phyloP scores from a whole-genome alignment of 2,797 vertebrate species.

The Oophaga sylvatica region DNA sequence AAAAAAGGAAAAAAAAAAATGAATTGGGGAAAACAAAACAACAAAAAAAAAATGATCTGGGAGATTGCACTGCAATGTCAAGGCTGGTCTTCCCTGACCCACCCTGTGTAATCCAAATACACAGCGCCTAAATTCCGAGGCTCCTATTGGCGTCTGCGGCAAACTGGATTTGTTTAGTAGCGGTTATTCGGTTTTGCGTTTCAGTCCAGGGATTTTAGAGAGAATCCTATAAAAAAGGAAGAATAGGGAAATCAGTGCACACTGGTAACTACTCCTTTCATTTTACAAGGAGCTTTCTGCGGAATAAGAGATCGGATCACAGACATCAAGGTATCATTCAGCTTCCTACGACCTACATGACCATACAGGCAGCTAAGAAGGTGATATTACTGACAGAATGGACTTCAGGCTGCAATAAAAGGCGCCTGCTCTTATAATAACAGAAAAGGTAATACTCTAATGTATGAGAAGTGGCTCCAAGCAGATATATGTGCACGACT shows the following conservation, averaged over 20 bases:
- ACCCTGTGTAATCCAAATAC: conserved; percentile 75
- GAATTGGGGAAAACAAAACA: conserved; percentile 71
- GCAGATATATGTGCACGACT: too few species aligned
- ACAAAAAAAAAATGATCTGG: conserved; percentile 77
- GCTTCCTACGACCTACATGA: too few species aligned
- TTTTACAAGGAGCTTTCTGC: too few species aligned
- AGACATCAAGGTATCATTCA: too few species aligned
- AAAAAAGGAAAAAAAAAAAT: conserved; percentile 66
- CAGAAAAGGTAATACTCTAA: too few species aligned
- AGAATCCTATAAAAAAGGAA: conserved; percentile 80
- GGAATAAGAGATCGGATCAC: too few species aligned
- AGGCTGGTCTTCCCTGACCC: conserved; percentile 74
- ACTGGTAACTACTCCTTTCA: too few species aligned
- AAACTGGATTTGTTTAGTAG: conserved; percentile 62
- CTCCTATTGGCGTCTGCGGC: conserved; percentile 64
- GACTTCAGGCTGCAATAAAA: neutral
- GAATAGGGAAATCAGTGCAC: conserved; percentile 4
- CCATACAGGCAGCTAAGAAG: too few species aligned
- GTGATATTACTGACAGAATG: too few species aligned
- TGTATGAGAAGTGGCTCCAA: too few species aligned
- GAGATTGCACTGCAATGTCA: conserved; percentile 79
- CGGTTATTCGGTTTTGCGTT: conserved; percentile 89
- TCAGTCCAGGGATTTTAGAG: conserved; percentile 92
- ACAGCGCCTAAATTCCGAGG: conserved; percentile 71
- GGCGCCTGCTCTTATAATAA: neutral